Evolutionary conservation across 2,888 invertebrate species (phyloP), one percentile per base, ranked within the genome.

Genomic region (Tenthredo amoena): DNA sequence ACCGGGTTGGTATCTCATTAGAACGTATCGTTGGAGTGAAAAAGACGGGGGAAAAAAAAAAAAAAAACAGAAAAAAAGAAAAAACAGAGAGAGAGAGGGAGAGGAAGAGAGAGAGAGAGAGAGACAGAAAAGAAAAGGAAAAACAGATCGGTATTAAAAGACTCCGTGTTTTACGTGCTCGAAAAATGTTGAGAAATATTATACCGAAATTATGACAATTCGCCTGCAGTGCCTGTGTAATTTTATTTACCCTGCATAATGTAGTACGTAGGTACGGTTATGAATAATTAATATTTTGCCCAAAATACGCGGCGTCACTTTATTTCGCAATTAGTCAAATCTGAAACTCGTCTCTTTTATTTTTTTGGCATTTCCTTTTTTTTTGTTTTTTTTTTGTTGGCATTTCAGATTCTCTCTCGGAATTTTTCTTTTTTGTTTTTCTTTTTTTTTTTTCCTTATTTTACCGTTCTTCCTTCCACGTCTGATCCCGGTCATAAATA

Each of bases 1-100:
- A 77, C 50, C 10, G 34, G 18, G 55, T 55, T 26, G 77, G 77
- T 77, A 77, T 77, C 77, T 77, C 77, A 77, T 77, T 77, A 77
- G 77, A 77, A 77, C 77, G 77, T 77, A 50, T 47, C 50, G 77
- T 77, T 55, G 50, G 18, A 31, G 77, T 47, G 77, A 77, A 34
- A 50, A 18, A 47, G 55, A 26, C 26, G 26, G 26, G 7, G 4
- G 0, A 40, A 18, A 9, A 74, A 40, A n/a, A 43, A 43, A 43
- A 43, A 74, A 43, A 3, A 2, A 43, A 12, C 2, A 9, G 7
- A 5, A 12, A 26, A 26, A 43, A 40, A 21, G 21, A 43, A 21
- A 10, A 43, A 0, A 40, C 6, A 40, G 40, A 6, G 37, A 37
- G 5, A 5, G 37, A 40, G 0, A 40, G 40, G 10, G 40, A 40